phyloP scores from a whole-genome alignment of 1,140 invertebrate genomes.

The Macrostomum lignano region DNA sequence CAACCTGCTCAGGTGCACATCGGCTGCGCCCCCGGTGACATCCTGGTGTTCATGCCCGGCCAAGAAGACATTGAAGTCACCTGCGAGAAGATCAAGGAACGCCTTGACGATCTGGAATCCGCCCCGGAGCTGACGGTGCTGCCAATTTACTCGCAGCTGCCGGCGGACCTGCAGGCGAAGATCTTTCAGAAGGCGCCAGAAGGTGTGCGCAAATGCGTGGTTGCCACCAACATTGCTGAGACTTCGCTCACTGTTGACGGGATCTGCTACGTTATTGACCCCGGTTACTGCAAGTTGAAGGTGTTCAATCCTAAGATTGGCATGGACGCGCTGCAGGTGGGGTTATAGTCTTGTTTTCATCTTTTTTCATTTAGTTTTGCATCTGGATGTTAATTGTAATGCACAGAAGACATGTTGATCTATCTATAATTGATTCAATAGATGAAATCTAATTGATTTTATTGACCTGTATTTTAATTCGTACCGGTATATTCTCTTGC shows the following conservation, averaged over 20 bases:
- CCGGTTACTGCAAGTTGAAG: conserved; percentile 94
- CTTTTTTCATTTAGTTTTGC: no score
- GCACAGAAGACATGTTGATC: no score
- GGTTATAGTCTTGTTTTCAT: no score
- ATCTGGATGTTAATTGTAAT: no score
- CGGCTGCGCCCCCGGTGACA: conserved; percentile 49
- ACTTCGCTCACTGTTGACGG: conserved; percentile 59
- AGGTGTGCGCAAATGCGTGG: conserved; percentile 74
- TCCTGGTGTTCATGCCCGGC: conserved; percentile 98
- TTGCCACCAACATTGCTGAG: conserved; percentile 95
- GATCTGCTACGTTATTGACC: conserved; percentile 93
- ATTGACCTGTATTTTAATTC: no score
- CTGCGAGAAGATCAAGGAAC: conserved; percentile 55
- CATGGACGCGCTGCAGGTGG: conserved; percentile 82
- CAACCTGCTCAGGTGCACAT: conserved; percentile 82
- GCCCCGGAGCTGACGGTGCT: conserved; percentile 71
- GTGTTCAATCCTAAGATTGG: conserved; percentile 90
- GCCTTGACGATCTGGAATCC: conserved; percentile 34
- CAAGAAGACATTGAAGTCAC: conserved; percentile 99
- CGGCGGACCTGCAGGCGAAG: conserved; percentile 89
- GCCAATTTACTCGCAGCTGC: conserved; percentile 92
- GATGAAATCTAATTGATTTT: no score
- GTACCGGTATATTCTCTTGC: no score
- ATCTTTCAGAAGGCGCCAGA: conserved; percentile 86
- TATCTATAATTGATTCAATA: no score